A percentile compares a stretch with the other conserved stretches of the same genome.
Evolutionary conservation across 1,140 invertebrate genomes (phyloP).

Genomic region (Rhopalosiphum maidis): DNA sequence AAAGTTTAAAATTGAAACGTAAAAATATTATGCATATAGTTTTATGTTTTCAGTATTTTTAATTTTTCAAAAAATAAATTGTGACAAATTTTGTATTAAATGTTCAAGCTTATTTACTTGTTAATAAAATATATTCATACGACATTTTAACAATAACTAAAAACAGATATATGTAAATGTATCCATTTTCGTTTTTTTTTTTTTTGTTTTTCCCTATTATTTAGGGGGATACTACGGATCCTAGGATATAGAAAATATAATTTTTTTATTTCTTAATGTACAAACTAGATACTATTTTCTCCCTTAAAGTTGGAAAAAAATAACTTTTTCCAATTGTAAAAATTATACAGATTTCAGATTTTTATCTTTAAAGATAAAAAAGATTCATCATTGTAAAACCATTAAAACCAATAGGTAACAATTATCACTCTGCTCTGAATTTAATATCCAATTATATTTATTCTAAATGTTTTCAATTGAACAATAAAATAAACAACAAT

Average conservation of each 20-base stretch:
- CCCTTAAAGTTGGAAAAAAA: background rate
- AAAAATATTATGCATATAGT: too few species aligned
- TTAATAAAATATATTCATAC: background rate
- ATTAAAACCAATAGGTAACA: too few species aligned
- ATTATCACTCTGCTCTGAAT: background rate
- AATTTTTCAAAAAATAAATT: too few species aligned
- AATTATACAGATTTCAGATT: background rate
- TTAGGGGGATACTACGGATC: too few species aligned
- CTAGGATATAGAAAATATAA: too few species aligned
- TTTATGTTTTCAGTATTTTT: too few species aligned
- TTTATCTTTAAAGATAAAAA: background rate
- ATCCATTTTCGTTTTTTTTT: too few species aligned
- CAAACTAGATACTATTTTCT: background rate
- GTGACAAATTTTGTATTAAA: too few species aligned
- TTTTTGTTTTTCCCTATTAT: too few species aligned
- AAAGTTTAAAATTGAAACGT: too few species aligned
- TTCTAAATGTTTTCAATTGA: background rate
- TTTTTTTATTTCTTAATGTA: background rate
- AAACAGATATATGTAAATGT: too few species aligned
- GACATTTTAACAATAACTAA: background rate
- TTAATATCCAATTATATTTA: background rate
- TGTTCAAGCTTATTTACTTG: too few species aligned
- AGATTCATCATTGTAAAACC: background rate
- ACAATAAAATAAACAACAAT: background rate
- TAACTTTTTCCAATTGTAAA: background rate